phyloP scores from a whole-genome alignment of 2,888 invertebrate genomes.

The Drosophila trichaetosa region DNA sequence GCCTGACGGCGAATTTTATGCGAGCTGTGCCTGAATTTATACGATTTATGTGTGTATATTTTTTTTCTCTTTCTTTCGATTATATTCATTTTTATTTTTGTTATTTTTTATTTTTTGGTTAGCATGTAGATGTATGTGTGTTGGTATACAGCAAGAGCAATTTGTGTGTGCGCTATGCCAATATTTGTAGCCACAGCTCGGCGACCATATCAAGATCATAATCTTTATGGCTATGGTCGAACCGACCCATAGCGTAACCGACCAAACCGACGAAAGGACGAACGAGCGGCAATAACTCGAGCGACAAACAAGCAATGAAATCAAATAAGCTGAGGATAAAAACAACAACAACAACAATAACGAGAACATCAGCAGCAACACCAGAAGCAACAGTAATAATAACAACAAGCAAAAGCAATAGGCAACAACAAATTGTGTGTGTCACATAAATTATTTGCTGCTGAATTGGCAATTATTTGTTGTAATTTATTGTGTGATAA shows the following conservation, averaged over 20 bases:
- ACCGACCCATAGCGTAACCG: constrained; percentile 41
- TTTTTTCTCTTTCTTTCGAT: neutral
- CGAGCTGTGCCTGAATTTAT: constrained; percentile 60
- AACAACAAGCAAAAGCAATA: constrained; percentile 26
- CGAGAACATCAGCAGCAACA: neutral
- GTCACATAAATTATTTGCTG: constrained; percentile 71
- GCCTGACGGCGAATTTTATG: constrained; percentile 56
- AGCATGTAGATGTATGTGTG: constrained; percentile 21
- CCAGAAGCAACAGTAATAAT: constrained; percentile 15
- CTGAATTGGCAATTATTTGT: constrained; percentile 76
- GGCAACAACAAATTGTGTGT: constrained; percentile 62
- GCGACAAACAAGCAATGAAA: constrained; percentile 73
- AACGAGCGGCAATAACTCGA: constrained; percentile 53
- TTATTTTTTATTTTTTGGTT: constrained; percentile 6
- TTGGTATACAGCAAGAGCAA: constrained; percentile 18
- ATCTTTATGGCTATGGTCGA: constrained; percentile 69
- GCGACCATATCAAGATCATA: constrained; percentile 69
- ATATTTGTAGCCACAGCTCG: constrained; percentile 52
- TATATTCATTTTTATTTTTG: constrained; percentile 11
- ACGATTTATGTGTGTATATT: constrained; percentile 28
- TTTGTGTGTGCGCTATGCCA: constrained; percentile 50
- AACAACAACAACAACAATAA: constrained; percentile 31
- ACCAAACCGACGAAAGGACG: constrained; percentile 20
- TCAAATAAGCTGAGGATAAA: constrained; percentile 59
- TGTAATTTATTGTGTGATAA: constrained; percentile 72